Conservation (phyloP, 2,797 vertebrate genomes). For the Channa striata region DNA sequence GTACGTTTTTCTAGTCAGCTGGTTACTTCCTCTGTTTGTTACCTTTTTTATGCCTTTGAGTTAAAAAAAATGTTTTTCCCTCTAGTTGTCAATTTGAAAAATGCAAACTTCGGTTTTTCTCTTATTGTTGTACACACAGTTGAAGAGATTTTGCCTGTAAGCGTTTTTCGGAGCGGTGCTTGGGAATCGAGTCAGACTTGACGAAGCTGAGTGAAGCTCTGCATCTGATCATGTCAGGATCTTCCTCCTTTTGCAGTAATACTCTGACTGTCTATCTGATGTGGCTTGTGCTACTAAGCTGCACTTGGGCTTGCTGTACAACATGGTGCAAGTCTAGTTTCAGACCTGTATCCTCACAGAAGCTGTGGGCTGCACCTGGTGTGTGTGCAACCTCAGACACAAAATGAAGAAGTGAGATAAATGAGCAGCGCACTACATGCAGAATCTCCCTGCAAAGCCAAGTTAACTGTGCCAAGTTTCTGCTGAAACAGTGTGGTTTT, state of each 20-base stretch:
- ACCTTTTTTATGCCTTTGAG: background rate
- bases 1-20: background rate
- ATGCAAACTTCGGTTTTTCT: background rate
- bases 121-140: background rate
- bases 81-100: background rate
- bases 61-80: background rate
- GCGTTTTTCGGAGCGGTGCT: background rate
- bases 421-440: constrained; percentile 11
- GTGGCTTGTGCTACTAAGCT: constrained; percentile 55
- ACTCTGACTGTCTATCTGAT: constrained; percentile 39
- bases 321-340: constrained; percentile 43
- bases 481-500: constrained; percentile 45
- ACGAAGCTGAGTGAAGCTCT: constrained; percentile 4
- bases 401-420: constrained; percentile 72
- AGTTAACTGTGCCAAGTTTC: constrained; percentile 54
- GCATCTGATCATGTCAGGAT: constrained; percentile 30
- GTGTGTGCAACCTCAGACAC: constrained; percentile 41
- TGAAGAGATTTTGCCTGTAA: background rate
- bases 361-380: constrained; percentile 61
- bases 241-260: constrained; percentile 39
- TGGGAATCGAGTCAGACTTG: constrained; percentile 20
- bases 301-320: constrained; percentile 26
- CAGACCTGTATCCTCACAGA: constrained; percentile 25
- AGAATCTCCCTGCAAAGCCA: constrained; percentile 33
- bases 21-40: constrained; percentile 8